phyloP scores from a whole-genome alignment of 2,888 invertebrate species.

The Spialia ferax region DNA sequence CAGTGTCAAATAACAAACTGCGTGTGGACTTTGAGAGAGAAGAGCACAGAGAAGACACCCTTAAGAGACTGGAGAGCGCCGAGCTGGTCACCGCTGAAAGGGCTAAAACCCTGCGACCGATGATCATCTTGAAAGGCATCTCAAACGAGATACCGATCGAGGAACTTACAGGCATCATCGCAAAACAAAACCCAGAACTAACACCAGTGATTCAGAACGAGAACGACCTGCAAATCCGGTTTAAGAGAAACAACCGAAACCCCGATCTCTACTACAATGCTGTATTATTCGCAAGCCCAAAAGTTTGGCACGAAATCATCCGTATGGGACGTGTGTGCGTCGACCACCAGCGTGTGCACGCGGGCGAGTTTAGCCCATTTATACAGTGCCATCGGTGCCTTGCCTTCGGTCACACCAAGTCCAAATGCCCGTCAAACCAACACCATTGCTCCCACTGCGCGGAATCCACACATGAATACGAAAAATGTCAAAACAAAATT shows the following conservation, averaged over 20 bases:
- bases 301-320: neutral
- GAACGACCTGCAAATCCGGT: neutral
- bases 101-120: neutral
- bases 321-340: neutral
- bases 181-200: neutral
- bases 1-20: neutral
- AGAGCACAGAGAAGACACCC: neutral
- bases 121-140: neutral
- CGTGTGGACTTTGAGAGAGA: neutral
- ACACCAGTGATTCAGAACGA: neutral
- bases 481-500: neutral
- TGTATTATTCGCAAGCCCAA: neutral
- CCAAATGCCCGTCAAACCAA: neutral
- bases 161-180: neutral
- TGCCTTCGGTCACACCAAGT: neutral
- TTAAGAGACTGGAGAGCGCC: neutral
- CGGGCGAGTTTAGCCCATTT: neutral
- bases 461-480: neutral
- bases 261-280: constrained; percentile 1
- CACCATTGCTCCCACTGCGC: neutral
- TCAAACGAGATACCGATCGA: neutral
- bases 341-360: neutral
- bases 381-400: neutral
- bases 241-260: neutral
- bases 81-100: neutral